Base-by-base conservation (phyloP, 2,113 vertebrate genomes). In the Trichechus manatus region DNA sequence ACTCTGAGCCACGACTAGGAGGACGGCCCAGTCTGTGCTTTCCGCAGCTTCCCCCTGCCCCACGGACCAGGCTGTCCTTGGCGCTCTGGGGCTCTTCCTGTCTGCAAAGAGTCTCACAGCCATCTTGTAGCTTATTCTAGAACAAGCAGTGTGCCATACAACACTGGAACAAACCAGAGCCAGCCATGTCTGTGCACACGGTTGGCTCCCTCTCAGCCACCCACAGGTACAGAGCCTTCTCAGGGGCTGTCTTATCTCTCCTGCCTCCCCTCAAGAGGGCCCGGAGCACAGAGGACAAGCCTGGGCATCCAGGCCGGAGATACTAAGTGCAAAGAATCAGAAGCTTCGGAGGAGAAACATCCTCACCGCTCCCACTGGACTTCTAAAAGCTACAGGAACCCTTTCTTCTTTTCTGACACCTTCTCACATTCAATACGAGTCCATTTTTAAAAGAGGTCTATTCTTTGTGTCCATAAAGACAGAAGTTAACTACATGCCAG, bases 301-400 rank as follows among this genome's bases (percentile, higher is more conserved):
- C 8, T 1, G 10, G 31, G 56, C 64, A 33, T 6, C 9, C 47
- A n/a, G 1, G 20, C 53, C 3, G 9, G 83, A 72, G 56, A n/a
- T 5, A 22, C 36, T n/a, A 8, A 31, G 64, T 68, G 68, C 64
- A 44, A 79, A 14, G 44, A 72, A 50, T 11, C 0, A 22, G 92
- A 66, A 47, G 33, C 47, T 68, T 84, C 1, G 39, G 68, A 82
- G 77, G 74, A 31, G 56, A 33, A 87, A 11, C 5, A 33, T 3
- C 27, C 5, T 47, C 31, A 0, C 29, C 29, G 2, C 31, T 14
- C 19, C 25, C 9, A 3, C 31, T 0, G 11, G 3, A 29, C 23
- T 31, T 70, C 79, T 14, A 9, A 29, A 70, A 61, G 61, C 20
- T 0, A 4, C 0, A 4, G 27, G 5, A 14, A 50, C 19, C 7